These are phyloP conservation scores for Andrena bucephala DNA, from an alignment of 2,888 invertebrate genomes.

Conservation along the genomic window DNA sequence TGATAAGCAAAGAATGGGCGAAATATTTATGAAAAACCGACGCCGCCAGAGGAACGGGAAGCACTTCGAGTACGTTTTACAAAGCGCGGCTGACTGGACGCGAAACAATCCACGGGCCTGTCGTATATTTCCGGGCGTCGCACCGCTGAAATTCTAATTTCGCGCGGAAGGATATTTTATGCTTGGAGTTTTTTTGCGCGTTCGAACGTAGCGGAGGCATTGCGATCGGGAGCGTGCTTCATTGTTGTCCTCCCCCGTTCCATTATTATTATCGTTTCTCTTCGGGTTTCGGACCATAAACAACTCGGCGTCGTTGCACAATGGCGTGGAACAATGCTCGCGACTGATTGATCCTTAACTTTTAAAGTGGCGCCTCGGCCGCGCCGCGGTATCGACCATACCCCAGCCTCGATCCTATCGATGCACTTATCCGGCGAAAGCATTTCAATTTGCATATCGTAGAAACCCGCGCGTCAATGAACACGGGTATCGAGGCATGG, in stretches of 20 bases:
- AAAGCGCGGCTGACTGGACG: slow-evolving; percentile 20
- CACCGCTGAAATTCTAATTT: slow-evolving; percentile 58
- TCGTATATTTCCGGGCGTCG: slow-evolving; percentile 46
- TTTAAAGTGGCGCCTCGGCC: slow-evolving; percentile 50
- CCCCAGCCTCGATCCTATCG: slow-evolving; percentile 23
- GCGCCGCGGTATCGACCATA: slow-evolving; percentile 15
- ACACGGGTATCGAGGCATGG: slow-evolving; percentile 11
- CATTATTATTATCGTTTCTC: slow-evolving; percentile 63
- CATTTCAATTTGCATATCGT: slow-evolving; percentile 55
- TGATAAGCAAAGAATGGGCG: slow-evolving; percentile 5
- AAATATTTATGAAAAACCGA: slow-evolving; percentile 25
- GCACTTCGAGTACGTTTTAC: slow-evolving; percentile 57
- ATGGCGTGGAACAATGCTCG: slow-evolving; percentile 52
- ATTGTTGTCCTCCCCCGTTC: slow-evolving; percentile 27
- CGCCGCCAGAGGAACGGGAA: slow-evolving; percentile 1
- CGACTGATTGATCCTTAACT: slow-evolving; percentile 66
- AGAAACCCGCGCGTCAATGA: slow-evolving; percentile 18
- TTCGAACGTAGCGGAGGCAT: background rate
- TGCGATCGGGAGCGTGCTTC: slow-evolving; percentile 25
- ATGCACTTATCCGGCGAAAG: slow-evolving; percentile 39
- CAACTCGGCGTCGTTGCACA: slow-evolving; percentile 57
- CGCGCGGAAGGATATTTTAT: slow-evolving; percentile 47
- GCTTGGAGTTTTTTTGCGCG: background rate
- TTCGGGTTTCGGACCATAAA: slow-evolving; percentile 55
- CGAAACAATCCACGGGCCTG: slow-evolving; percentile 34